phyloP scores from a whole-genome alignment of 2,113 vertebrate genomes.

The Eulemur macaco region DNA sequence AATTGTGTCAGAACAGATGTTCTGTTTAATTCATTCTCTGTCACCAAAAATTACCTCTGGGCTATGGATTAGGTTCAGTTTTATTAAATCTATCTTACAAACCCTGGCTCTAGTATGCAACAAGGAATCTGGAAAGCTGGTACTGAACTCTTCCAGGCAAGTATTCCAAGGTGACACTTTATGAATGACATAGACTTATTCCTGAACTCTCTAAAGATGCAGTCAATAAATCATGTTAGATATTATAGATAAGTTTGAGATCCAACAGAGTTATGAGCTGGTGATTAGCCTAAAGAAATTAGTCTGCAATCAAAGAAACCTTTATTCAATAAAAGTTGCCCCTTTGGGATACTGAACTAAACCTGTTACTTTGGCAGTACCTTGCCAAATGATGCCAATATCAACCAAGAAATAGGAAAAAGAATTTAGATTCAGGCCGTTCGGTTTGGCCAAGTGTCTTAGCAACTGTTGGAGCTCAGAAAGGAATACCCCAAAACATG shows the following conservation, averaged over 20 bases:
- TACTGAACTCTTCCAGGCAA: background rate
- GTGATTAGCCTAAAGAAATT: background rate
- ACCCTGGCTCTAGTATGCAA: constrained; percentile 9
- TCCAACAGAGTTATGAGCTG: background rate
- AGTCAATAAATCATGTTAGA: background rate
- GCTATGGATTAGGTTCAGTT: constrained; percentile 4
- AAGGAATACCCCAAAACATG: background rate
- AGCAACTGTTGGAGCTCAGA: background rate
- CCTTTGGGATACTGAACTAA: background rate
- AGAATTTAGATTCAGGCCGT: background rate
- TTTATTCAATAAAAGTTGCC: background rate
- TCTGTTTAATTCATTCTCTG: constrained; percentile 74
- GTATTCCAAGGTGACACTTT: background rate
- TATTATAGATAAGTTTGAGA: background rate
- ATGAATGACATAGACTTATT: background rate
- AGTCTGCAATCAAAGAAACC: background rate
- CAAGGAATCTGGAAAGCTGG: constrained; percentile 13
- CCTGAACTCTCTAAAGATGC: background rate
- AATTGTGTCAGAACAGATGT: constrained; percentile 73
- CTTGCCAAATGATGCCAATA: background rate
- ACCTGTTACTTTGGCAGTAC: background rate
- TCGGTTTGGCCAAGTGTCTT: background rate
- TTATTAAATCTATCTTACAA: constrained; percentile 55
- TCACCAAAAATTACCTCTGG: constrained; percentile 63
- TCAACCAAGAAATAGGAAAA: background rate